Percentiles rank a stretch among this genome's conserved stretches.
Conservation (phyloP, 2,888 invertebrate species). For the Troides oblongomaculatus region DNA sequence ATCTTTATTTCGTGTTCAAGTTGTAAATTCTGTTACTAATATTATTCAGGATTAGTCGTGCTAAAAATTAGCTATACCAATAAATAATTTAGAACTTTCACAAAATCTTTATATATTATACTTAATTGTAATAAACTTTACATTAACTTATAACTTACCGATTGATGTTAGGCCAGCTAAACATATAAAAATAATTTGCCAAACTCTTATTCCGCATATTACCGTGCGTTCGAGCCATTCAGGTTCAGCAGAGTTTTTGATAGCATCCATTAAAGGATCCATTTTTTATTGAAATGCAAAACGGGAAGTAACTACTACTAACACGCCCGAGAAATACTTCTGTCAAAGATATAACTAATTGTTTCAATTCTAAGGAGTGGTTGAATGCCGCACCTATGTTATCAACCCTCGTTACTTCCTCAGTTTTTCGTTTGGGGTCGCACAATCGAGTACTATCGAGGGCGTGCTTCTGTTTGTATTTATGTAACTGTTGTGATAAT, state of each 20-base stretch:
- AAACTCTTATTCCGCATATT: slow-evolving; percentile 85
- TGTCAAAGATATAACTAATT: slow-evolving; percentile 61
- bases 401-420: slow-evolving; percentile 60
- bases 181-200: slow-evolving; percentile 89
- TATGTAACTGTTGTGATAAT: background rate
- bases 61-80: too few species aligned
- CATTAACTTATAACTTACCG: slow-evolving; percentile 75
- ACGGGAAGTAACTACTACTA: slow-evolving; percentile 33
- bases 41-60: too few species aligned
- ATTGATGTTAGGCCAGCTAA: slow-evolving; percentile 82
- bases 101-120: too few species aligned
- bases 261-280: slow-evolving; percentile 68
- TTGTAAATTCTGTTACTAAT: too few species aligned
- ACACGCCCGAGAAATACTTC: slow-evolving; percentile 47
- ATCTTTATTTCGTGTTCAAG: too few species aligned
- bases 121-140: background rate
- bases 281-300: slow-evolving; percentile 40
- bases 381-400: slow-evolving; percentile 60
- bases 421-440: slow-evolving; percentile 35
- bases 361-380: slow-evolving; percentile 69
- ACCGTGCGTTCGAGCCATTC: slow-evolving; percentile 87
- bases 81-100: too few species aligned
- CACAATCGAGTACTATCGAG: slow-evolving; percentile 21
- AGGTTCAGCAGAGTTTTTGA: slow-evolving; percentile 74
- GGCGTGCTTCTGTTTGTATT: background rate